phyloP scores from a whole-genome alignment of 2,888 invertebrate genomes.

The Halocaridina rubra region DNA sequence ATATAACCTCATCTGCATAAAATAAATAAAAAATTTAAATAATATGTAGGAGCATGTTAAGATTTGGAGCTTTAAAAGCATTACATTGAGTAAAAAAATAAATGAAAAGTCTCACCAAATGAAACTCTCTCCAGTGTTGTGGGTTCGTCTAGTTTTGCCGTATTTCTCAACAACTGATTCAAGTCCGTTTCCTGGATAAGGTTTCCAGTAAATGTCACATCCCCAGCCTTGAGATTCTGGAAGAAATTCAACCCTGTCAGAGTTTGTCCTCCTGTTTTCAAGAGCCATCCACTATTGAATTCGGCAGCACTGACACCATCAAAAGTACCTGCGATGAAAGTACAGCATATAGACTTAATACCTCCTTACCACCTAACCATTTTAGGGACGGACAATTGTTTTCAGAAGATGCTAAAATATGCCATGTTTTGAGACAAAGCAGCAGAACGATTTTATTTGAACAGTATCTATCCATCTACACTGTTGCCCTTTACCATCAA shows the following conservation, averaged over 20 bases:
- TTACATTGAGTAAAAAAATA: too few species aligned
- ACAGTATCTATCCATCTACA: not conserved
- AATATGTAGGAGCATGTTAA: too few species aligned
- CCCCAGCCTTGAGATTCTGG: not conserved
- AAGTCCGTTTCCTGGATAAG: not conserved
- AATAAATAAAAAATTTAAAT: too few species aligned
- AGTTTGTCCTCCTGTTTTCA: not conserved
- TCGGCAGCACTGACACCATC: not conserved
- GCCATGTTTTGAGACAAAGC: too few species aligned
- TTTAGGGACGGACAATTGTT: not conserved
- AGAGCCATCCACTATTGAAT: not conserved
- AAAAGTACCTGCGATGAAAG: slow-evolving; percentile 1
- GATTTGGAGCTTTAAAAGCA: too few species aligned
- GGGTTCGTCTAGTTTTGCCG: slow-evolving; percentile 1
- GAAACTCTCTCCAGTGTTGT: not conserved
- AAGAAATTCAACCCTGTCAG: not conserved
- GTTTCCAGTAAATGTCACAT: not conserved
- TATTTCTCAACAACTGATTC: not conserved
- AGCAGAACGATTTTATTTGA: too few species aligned
- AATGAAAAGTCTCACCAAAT: not conserved
- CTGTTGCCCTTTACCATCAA: not conserved
- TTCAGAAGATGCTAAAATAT: not conserved
- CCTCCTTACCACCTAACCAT: too few species aligned
- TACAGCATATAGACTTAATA: too few species aligned
- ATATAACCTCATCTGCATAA: not conserved